A percentile compares a stretch with the other conserved stretches of the same genome.
Conservation (phyloP, 2,113 vertebrate genomes). For the Vicugna pacos region DNA sequence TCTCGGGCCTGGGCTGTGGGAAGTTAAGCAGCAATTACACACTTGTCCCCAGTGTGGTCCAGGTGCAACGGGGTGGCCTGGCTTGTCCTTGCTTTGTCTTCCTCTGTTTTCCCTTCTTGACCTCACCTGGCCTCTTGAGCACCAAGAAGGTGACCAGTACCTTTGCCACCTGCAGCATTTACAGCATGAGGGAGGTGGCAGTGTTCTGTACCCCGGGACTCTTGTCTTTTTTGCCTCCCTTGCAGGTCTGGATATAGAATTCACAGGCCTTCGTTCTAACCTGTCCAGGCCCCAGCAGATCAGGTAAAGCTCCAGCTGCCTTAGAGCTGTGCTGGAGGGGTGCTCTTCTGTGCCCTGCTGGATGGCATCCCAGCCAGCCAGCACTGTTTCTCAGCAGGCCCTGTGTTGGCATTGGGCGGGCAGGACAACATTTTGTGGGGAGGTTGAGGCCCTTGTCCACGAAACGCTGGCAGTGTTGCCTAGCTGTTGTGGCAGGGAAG, state of each 20-base stretch:
- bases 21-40: neutral
- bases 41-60: rapidly evolving
- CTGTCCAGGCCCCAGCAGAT: conserved; percentile 30
- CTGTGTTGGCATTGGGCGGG: rapidly evolving
- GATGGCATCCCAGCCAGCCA: no score
- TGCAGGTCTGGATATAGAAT: conserved; percentile 87
- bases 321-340: neutral
- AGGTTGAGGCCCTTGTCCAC: neutral
- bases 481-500: neutral
- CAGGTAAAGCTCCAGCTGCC: conserved; percentile 82
- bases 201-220: neutral
- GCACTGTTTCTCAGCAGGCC: neutral
- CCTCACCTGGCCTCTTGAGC: neutral
- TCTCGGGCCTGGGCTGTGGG: neutral
- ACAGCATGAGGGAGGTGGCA: neutral
- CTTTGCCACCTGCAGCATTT: neutral
- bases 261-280: conserved; percentile 85
- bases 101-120: neutral
- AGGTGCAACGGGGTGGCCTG: rapidly evolving
- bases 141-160: neutral
- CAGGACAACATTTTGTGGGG: neutral
- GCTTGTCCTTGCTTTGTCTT: neutral
- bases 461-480: rapidly evolving
- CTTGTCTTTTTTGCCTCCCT: neutral
- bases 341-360: neutral